These are phyloP conservation scores for Zoroaster sp. DNA, from an alignment of 53 echinoderm and acorn worm genomes.

Conservation along the genomic window DNA sequence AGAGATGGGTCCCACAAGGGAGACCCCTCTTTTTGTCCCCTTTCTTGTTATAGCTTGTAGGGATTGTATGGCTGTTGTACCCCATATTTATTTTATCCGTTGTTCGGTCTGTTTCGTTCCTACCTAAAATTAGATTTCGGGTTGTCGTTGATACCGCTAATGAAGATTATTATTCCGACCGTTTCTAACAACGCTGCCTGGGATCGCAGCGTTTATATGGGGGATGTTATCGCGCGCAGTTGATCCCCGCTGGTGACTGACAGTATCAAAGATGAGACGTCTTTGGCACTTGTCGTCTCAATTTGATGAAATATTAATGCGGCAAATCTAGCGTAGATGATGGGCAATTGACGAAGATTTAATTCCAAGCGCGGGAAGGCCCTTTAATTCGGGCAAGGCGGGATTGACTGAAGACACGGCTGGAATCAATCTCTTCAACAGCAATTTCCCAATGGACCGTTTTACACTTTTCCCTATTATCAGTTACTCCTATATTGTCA, in stretches of 20 bases:
- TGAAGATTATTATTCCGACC: background rate
- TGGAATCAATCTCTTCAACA: conserved; percentile 13
- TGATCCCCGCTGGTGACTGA: background rate
- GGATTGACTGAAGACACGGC: background rate
- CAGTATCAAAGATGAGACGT: background rate
- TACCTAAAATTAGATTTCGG: conserved; percentile 34
- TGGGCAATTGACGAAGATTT: conserved; percentile 37
- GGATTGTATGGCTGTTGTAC: conserved; percentile 24
- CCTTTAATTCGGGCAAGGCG: background rate
- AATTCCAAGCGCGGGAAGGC: conserved; percentile 26
- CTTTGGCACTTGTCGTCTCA: background rate
- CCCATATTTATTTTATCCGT: conserved; percentile 13
- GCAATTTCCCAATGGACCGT: conserved; percentile 44
- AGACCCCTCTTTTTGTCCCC: background rate
- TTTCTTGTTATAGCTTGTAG: conserved; percentile 6
- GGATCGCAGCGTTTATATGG: background rate
- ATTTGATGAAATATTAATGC: conserved; percentile 43
- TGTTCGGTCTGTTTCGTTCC: conserved; percentile 3
- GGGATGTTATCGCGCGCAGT: background rate
- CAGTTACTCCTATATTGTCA: conserved; percentile 36
- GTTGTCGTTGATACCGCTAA: conserved; percentile 45
- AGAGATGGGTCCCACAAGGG: background rate
- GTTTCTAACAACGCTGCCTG: background rate
- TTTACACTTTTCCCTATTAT: conserved; percentile 39
- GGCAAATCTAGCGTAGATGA: conserved; percentile 41